Evolutionary conservation across 2,888 invertebrate species (phyloP), one percentile per base, ranked within the genome.

Genomic region (Plebejus melissa): DNA sequence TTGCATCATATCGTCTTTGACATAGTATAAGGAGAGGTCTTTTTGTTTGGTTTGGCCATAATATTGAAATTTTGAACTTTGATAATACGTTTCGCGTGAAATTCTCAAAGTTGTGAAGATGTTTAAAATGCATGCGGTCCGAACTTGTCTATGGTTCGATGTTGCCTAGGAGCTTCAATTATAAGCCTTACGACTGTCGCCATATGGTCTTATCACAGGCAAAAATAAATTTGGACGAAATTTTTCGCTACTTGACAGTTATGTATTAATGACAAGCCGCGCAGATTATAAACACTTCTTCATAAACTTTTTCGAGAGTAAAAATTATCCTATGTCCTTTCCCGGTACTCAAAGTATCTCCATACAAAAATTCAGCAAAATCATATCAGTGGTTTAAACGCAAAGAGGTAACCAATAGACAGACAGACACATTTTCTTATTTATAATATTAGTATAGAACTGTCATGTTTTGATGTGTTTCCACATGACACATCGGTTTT

Each of bases 51-150:
- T 11, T 46, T 46, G n/a, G 60, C 60, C 60, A 28, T 11, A 11
- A 28, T 69, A 50, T 75, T 69, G 72, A 70, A 69, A 77, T 76
- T 79, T 76, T 69, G 76, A 80, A 81, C 75, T 80, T 81, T 79
- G 22, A 22, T 22, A 22, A 80, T 80, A 78, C 80, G 74, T 77
- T 78, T 77, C 79, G 78, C 76, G 77, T 79, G 80, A 78, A 80
- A 79, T 80, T 81, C 80, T 78, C 77, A 79, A 80, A 80, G 80
- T 80, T 77, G 78, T 79, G 77, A 76, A 78, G 78, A 79, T 76
- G 80, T 77, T 76, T 76, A 78, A 77, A 77, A 75, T 75, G 74
- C 75, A 75, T 69, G 76, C 75, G 71, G 46, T 46, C 22, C 41
- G 41, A 70, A 72, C 41, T 41, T 65, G 76, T 65, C 65, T 71